Conservation (phyloP, 2,797 vertebrate genomes). For the Macropus fuliginosus region DNA sequence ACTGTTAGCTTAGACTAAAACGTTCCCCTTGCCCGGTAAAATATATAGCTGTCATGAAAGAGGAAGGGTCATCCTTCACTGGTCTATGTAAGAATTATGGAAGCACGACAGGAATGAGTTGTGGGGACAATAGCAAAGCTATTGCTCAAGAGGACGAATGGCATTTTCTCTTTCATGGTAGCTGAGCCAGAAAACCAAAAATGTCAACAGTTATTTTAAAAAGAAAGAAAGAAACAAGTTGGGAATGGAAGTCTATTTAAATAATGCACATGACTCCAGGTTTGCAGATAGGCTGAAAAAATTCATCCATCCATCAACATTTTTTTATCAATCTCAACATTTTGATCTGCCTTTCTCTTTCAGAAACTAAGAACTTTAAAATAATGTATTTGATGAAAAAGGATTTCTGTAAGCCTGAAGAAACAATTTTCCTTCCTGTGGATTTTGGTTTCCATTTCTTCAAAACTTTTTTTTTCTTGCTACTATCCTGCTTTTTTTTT, state of each 20-base stretch:
- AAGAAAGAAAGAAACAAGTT: neutral
- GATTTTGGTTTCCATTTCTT: neutral
- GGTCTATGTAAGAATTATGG: conserved; percentile 36
- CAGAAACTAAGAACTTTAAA: neutral
- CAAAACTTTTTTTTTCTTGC: neutral
- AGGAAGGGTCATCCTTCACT: neutral
- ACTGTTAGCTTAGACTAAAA: conserved; percentile 40
- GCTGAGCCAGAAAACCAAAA: neutral
- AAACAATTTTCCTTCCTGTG: neutral
- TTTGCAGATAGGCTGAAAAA: neutral
- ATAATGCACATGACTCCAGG: neutral
- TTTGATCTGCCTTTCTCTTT: neutral
- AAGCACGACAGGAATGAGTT: neutral
- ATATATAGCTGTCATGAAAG: conserved; percentile 47
- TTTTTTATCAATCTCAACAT: neutral
- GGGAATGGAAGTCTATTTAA: neutral
- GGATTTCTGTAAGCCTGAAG: neutral
- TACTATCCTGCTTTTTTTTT: neutral
- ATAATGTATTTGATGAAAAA: neutral
- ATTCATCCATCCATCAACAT: neutral
- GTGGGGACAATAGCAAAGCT: neutral
- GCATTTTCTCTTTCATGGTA: conserved; percentile 1
- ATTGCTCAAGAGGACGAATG: neutral
- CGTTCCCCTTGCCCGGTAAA: conserved; percentile 48
- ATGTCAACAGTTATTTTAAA: neutral